These are phyloP conservation scores for Monodelphis domestica DNA, from an alignment of 2,797 vertebrate genomes.

Conservation along the genomic window DNA sequence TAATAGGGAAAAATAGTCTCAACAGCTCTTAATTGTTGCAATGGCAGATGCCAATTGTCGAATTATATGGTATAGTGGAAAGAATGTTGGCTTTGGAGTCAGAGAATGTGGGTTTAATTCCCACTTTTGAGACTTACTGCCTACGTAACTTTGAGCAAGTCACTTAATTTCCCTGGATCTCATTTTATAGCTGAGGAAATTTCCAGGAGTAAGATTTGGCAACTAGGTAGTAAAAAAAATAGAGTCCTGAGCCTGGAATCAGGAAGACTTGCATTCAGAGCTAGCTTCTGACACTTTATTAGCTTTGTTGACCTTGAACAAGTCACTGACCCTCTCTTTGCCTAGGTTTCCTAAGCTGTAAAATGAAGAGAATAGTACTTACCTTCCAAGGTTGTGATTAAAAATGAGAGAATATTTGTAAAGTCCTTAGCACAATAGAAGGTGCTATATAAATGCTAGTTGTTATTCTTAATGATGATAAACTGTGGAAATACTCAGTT, in stretches of 20 bases:
- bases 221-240: background rate
- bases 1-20: background rate
- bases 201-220: background rate
- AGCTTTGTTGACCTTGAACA: no score
- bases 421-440: no score
- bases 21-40: background rate
- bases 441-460: no score
- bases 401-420: no score
- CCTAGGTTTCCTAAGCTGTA: no score
- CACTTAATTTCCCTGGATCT: background rate
- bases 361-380: no score
- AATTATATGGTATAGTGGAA: background rate
- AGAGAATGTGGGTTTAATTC: background rate
- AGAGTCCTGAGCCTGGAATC: no score
- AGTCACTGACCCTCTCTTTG: no score
- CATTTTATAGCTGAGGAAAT: background rate
- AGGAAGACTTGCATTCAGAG: no score
- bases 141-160: background rate
- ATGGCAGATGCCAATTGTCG: background rate
- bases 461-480: no score
- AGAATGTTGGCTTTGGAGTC: background rate
- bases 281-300: no score
- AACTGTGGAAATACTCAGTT: constrained; percentile 23
- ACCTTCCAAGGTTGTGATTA: no score
- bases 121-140: background rate